These are phyloP conservation scores for Agrilus cyanescens DNA, from an alignment of 2,888 invertebrate species.

Conservation along the genomic window DNA sequence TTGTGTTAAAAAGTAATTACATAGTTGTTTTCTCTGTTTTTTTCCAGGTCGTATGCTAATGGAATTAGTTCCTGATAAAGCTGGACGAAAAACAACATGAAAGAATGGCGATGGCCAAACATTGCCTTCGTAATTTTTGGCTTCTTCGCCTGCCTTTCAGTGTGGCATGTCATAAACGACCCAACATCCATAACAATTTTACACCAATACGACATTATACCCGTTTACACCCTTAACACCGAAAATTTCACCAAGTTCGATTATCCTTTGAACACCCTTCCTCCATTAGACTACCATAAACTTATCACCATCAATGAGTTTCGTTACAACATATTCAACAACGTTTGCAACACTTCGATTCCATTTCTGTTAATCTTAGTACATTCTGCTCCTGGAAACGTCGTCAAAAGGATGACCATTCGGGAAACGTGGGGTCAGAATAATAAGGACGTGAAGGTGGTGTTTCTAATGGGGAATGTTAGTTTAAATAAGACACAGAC, in stretches of 20 bases:
- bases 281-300: conserved; percentile 28
- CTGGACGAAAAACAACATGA: conserved; percentile 6
- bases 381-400: conserved; percentile 57
- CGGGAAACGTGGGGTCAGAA: conserved; percentile 62
- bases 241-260: conserved; percentile 16
- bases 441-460: conserved; percentile 41
- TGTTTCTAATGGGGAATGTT: conserved; percentile 56
- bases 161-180: conserved; percentile 19
- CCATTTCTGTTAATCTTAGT: conserved; percentile 46
- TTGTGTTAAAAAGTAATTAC: not conserved
- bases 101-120: conserved; percentile 14
- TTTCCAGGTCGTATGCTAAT: conserved; percentile 3
- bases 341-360: conserved; percentile 29
- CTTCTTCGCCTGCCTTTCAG: conserved; percentile 15
- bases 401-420: conserved; percentile 51
- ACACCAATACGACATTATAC: conserved; percentile 1
- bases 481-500: conserved; percentile 27
- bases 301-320: conserved; percentile 51
- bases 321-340: conserved; percentile 44
- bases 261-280: conserved; percentile 20
- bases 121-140: conserved; percentile 13
- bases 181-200: conserved; percentile 9
- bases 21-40: not conserved
- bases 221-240: conserved; percentile 19
- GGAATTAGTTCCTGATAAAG: too few relatives aligned